Conservation (phyloP, 2,797 vertebrate species). For the Thalassophryne amazonica region DNA sequence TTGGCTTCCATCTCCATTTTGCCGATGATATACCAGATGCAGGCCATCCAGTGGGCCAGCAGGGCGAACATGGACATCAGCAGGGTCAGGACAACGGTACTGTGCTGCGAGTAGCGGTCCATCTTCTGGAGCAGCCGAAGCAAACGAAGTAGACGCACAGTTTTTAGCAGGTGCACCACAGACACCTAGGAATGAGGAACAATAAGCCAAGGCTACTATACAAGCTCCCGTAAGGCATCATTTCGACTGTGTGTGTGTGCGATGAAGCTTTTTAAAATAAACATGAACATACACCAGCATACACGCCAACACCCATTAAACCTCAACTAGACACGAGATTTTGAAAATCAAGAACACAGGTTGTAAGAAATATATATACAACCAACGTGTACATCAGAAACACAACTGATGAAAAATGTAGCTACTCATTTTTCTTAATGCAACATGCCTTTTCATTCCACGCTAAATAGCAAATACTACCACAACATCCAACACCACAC, state of each 20-base stretch:
- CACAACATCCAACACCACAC: neutral
- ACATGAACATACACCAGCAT: too few relatives aligned
- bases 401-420: too few relatives aligned
- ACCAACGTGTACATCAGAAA: too few relatives aligned
- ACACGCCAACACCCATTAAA: too few relatives aligned
- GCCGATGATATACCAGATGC: slow-evolving; percentile 98
- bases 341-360: too few relatives aligned
- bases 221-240: too few relatives aligned
- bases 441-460: neutral
- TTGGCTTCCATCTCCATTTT: slow-evolving; percentile 97
- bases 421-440: too few relatives aligned
- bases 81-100: slow-evolving; percentile 93
- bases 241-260: too few relatives aligned
- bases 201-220: neutral
- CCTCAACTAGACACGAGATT: too few relatives aligned
- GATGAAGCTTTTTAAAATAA: too few relatives aligned
- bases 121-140: slow-evolving; percentile 94
- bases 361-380: too few relatives aligned
- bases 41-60: slow-evolving; percentile 98
- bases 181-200: slow-evolving; percentile 82
- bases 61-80: slow-evolving; percentile 98
- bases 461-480: neutral
- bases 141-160: slow-evolving; percentile 90
- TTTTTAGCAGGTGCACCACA: slow-evolving; percentile 95
- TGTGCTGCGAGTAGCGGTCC: slow-evolving; percentile 97